A percentile compares a stretch with the other conserved stretches of the same genome.
Evolutionary conservation across 2,113 vertebrate species (phyloP).

Genomic region (Pangasianodon gigas): DNA sequence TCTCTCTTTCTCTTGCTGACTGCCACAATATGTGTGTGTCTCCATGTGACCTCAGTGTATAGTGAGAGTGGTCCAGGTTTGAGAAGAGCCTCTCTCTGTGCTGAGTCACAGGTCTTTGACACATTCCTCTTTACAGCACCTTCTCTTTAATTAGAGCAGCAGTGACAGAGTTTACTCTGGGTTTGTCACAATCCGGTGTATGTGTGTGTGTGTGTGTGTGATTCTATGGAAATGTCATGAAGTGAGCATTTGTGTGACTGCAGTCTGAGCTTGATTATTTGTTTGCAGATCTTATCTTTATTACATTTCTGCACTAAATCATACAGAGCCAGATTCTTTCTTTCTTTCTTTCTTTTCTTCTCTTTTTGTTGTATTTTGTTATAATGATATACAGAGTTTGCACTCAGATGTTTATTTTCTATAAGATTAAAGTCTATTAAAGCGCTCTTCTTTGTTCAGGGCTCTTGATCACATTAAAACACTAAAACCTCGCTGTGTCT

Average conservation of each 20-base stretch:
- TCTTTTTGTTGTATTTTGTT: background rate
- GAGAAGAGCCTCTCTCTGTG: conserved; percentile 44
- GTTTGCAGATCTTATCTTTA: background rate
- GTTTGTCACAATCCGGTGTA: background rate
- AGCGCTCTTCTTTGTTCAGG: background rate
- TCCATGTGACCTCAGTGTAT: conserved; percentile 11
- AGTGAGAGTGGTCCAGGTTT: conserved; percentile 31
- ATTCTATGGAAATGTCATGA: background rate
- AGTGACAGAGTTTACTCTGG: background rate
- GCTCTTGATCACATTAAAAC: background rate
- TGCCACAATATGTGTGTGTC: background rate
- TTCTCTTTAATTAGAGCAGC: conserved; percentile 4
- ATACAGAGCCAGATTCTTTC: background rate
- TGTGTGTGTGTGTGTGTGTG: background rate
- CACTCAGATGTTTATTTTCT: background rate
- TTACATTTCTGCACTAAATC: background rate
- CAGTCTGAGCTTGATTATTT: background rate
- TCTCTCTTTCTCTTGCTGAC: background rate
- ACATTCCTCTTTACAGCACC: conserved; percentile 36
- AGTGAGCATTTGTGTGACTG: background rate
- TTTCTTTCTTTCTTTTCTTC: background rate
- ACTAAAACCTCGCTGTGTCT: background rate
- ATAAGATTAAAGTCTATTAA: background rate
- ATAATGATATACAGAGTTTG: background rate
- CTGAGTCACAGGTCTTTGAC: conserved; percentile 44